Evolutionary conservation across 2,888 invertebrate genomes (phyloP).

Genomic region (Xylota segnis): DNA sequence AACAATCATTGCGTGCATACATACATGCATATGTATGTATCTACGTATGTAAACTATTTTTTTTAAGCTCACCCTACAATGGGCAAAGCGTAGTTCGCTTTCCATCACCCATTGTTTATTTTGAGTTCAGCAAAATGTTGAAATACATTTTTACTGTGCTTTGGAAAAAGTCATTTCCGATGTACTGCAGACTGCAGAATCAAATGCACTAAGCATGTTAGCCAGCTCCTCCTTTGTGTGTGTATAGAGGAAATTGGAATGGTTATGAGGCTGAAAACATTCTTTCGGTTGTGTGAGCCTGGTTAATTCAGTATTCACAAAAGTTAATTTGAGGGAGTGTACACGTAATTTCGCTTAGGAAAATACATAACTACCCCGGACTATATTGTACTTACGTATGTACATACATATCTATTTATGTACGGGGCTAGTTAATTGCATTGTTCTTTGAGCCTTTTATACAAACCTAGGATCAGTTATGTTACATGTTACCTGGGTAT

Average conservation of each 20-base stretch:
- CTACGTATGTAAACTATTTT: neutral
- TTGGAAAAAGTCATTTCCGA: slow-evolving; percentile 7
- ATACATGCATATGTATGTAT: too few species aligned
- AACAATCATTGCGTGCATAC: slow-evolving; percentile 17
- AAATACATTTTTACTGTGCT: neutral
- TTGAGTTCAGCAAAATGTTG: slow-evolving; percentile 14
- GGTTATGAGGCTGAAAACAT: slow-evolving; percentile 19
- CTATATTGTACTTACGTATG: too few species aligned
- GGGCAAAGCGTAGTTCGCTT: slow-evolving; percentile 3
- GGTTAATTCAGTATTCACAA: slow-evolving; percentile 18
- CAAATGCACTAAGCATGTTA: neutral
- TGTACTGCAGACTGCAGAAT: neutral
- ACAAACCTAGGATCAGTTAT: neutral
- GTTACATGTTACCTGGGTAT: neutral
- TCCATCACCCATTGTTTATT: slow-evolving; percentile 19
- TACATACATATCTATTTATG: neutral
- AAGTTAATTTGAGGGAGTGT: slow-evolving; percentile 17
- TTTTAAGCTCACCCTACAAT: neutral
- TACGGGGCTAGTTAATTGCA: slow-evolving; percentile 3
- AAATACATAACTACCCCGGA: neutral
- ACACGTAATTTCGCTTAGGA: slow-evolving; percentile 6
- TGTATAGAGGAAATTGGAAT: slow-evolving; percentile 11
- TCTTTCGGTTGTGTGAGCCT: slow-evolving; percentile 15
- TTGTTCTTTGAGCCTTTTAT: slow-evolving; percentile 5
- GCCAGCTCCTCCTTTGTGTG: slow-evolving; percentile 13